phyloP scores from a whole-genome alignment of 2,888 invertebrate species.

The Tuberolachnus salignus region DNA sequence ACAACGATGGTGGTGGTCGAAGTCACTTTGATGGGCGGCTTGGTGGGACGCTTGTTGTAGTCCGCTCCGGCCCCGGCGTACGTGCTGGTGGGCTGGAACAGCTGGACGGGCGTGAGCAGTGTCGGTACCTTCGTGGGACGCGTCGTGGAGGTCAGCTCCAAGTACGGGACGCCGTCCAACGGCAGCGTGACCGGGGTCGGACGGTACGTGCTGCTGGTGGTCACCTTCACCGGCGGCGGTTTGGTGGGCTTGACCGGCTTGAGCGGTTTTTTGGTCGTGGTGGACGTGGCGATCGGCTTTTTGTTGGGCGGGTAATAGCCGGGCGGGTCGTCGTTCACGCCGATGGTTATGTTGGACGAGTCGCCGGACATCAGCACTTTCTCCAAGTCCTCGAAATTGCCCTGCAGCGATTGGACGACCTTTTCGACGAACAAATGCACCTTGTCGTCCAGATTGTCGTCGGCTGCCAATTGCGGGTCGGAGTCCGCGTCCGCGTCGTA shows the following conservation, averaged over 20 bases:
- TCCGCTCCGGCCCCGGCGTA: slow-evolving; percentile 2
- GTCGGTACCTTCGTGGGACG: slow-evolving; percentile 55
- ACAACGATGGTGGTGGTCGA: slow-evolving; percentile 36
- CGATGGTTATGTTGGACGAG: slow-evolving; percentile 59
- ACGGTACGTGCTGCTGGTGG: slow-evolving; percentile 28
- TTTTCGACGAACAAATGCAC: slow-evolving; percentile 83
- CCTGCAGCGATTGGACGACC: slow-evolving; percentile 81
- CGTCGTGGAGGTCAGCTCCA: slow-evolving; percentile 32
- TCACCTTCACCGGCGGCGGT: slow-evolving; percentile 58
- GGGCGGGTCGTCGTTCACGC: slow-evolving; percentile 59
- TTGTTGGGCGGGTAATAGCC: slow-evolving; percentile 59
- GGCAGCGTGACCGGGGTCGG: slow-evolving; percentile 35
- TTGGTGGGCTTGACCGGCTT: slow-evolving; percentile 22
- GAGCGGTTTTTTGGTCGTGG: slow-evolving; percentile 56
- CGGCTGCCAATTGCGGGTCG: slow-evolving; percentile 81
- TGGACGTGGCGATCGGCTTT: slow-evolving; percentile 59
- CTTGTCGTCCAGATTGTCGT: slow-evolving; percentile 77
- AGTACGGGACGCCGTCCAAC: slow-evolving; percentile 44
- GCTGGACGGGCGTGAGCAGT: slow-evolving; percentile 56
- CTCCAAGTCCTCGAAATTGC: slow-evolving; percentile 79
- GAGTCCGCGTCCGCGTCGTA: slow-evolving; percentile 72
- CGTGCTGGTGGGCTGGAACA: slow-evolving; percentile 57
- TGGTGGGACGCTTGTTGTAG: slow-evolving; percentile 49
- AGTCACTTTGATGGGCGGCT: slow-evolving; percentile 53
- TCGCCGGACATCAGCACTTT: slow-evolving; percentile 72